Conservation (phyloP, 2,888 invertebrate genomes). For the Heliconius ismenius region DNA sequence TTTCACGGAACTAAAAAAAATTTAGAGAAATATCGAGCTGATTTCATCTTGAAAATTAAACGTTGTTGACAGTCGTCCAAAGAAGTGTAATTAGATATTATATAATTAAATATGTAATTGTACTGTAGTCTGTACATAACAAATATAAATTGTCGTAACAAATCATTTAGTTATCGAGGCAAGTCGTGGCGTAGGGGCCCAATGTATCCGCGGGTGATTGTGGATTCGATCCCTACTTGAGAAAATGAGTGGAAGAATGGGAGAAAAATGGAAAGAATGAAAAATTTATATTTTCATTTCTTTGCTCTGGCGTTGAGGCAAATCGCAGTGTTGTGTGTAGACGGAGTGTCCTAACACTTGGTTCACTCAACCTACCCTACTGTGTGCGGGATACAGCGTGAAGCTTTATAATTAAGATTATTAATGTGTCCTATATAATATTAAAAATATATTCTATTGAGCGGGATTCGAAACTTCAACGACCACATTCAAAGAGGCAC, state of each 20-base stretch:
- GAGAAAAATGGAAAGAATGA: too few species aligned
- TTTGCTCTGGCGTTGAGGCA: too few species aligned
- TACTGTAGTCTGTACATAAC: constrained; percentile 26
- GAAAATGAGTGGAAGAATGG: too few species aligned
- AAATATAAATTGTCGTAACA: constrained; percentile 30
- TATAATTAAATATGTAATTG: constrained; percentile 32
- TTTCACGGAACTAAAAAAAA: constrained; percentile 37
- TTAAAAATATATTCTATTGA: not conserved
- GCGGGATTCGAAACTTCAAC: not conserved
- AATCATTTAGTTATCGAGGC: constrained; percentile 5
- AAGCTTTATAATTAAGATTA: not conserved
- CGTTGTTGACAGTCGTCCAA: constrained; percentile 37
- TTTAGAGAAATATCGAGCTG: constrained; percentile 21
- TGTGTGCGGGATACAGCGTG: too few species aligned
- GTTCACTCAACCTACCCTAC: too few species aligned
- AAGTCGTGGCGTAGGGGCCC: too few species aligned
- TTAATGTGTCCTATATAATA: not conserved
- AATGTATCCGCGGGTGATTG: too few species aligned
- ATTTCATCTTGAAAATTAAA: constrained; percentile 31
- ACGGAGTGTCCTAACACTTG: too few species aligned
- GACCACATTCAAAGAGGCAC: not conserved
- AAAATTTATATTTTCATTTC: too few species aligned
- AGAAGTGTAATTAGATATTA: constrained; percentile 37
- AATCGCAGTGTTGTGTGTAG: too few species aligned
- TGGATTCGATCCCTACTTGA: too few species aligned